A percentile compares a stretch with the other conserved stretches of the same genome.
phyloP scores from a whole-genome alignment of 2,797 vertebrate genomes.

The Uromys caudimaculatus region DNA sequence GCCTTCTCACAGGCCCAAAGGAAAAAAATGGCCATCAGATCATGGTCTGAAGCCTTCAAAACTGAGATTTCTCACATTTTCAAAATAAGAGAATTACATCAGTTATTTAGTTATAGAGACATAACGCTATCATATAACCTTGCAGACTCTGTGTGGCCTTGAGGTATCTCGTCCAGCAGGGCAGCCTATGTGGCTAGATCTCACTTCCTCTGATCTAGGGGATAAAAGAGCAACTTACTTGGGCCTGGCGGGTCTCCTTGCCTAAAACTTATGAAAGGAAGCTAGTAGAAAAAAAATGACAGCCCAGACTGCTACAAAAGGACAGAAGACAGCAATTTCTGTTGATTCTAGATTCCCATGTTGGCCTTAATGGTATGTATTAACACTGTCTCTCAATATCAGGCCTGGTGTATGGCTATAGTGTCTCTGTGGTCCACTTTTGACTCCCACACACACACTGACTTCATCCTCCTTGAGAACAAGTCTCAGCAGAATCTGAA shows the following conservation, averaged over 20 bases:
- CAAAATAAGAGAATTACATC: background rate
- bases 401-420: background rate
- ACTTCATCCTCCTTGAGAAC: background rate
- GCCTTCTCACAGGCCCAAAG: background rate
- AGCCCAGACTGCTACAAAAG: background rate
- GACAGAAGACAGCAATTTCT: background rate
- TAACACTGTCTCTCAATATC: background rate
- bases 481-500: background rate
- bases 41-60: background rate
- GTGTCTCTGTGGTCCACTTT: background rate
- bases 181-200: background rate
- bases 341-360: background rate
- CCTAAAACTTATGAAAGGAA: background rate
- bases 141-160: background rate
- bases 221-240: background rate
- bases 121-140: background rate
- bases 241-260: background rate
- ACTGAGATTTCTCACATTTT: background rate
- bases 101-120: background rate
- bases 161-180: background rate
- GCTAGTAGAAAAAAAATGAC: background rate
- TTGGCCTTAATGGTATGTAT: background rate
- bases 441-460: no score
- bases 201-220: background rate
- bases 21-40: background rate